phyloP scores from a whole-genome alignment of 2,113 vertebrate species.

The Dicaeum eximium region DNA sequence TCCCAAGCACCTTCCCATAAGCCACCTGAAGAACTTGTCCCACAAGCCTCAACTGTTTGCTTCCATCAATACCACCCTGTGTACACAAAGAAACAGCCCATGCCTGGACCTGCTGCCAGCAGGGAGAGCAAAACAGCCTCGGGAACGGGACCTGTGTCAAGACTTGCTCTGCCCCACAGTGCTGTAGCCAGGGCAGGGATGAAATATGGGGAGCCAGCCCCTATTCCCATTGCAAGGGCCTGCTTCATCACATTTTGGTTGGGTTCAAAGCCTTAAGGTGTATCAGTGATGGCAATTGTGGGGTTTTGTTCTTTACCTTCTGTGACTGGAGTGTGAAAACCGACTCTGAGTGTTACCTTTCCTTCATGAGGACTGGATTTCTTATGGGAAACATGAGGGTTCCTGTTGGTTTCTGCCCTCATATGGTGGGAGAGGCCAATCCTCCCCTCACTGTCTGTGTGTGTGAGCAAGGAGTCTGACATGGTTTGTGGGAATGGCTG shows the following conservation, averaged over 20 bases:
- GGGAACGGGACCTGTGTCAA: background rate
- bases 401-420: background rate
- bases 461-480: background rate
- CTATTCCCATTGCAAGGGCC: background rate
- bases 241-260: background rate
- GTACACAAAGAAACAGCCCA: constrained; percentile 52
- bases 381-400: background rate
- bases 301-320: background rate
- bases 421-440: background rate
- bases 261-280: background rate
- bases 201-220: background rate
- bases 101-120: constrained; percentile 24
- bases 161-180: background rate
- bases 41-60: constrained; percentile 55
- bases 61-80: constrained; percentile 64
- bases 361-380: background rate
- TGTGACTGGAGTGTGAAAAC: background rate
- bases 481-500: background rate
- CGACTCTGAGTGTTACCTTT: background rate
- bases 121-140: background rate
- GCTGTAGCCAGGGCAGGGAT: background rate
- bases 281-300: background rate
- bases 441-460: background rate
- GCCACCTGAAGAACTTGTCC: constrained; percentile 65
- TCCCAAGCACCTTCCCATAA: constrained; percentile 56